Conservation (phyloP, 1,140 invertebrate species). For the Drosophila neocordata region DNA sequence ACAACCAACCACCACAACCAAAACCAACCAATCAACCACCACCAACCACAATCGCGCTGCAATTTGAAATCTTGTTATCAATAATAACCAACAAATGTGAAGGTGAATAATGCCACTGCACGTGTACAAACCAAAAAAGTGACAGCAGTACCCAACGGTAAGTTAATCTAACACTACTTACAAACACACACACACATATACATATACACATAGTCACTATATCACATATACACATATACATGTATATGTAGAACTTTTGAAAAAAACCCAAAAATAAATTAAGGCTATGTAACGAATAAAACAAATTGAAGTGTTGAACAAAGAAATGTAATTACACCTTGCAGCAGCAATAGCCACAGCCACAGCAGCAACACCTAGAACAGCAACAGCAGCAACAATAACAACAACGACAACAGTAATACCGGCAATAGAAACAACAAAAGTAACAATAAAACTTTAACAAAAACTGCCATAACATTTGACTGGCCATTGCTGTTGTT, state of each 20-base stretch:
- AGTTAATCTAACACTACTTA: conserved; percentile 83
- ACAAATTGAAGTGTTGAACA: conserved; percentile 74
- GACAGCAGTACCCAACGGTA: conserved; percentile 94
- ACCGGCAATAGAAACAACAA: conserved; percentile 30
- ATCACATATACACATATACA: conserved; percentile 22
- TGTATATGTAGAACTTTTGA: not conserved
- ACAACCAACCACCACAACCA: conserved; percentile 17
- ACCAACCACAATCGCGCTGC: conserved; percentile 67
- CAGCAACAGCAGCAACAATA: conserved; percentile 13
- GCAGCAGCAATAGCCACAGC: conserved; percentile 35
- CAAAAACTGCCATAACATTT: conserved; percentile 60
- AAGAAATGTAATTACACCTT: conserved; percentile 79
- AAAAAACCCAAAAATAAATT: conserved; percentile 40
- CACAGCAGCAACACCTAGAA: conserved; percentile 29
- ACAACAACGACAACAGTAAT: conserved; percentile 11
- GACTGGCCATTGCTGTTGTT: conserved; percentile 59
- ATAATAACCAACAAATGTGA: conserved; percentile 68
- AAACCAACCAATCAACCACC: conserved; percentile 27
- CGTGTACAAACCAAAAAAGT: conserved; percentile 99
- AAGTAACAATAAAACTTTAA: conserved; percentile 34
- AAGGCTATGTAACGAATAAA: conserved; percentile 69
- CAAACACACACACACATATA: conserved; percentile 27
- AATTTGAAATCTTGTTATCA: conserved; percentile 39
- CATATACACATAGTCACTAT: conserved; percentile 15
- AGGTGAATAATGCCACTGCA: conserved; percentile 99